Evolutionary conservation across 2,797 vertebrate species (phyloP), one percentile per base, ranked within the genome.

Genomic region (Hyperoplus lanceolatus): DNA sequence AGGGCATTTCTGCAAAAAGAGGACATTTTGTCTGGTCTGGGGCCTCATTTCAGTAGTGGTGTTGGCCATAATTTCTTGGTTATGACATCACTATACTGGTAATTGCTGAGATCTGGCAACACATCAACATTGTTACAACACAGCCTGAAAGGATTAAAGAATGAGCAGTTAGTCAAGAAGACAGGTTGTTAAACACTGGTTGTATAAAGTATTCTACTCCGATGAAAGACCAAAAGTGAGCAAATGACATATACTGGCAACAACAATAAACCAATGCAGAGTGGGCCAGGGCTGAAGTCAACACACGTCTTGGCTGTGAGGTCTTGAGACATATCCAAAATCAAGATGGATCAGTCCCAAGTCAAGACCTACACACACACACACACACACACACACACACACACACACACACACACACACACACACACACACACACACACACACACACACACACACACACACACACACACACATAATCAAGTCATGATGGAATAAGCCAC

Each of bases 1-100:
- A 73, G 16, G 65, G 70, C 21, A 62, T 51, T 42, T 46, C 58
- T 62, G 62, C 14, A 79, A 9, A 64, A 46, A 49, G 6, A 75
- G 54, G 41, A 79, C 12, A 74, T 11, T 62, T 29, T 21, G n/a
- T 70, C 39, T 55, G 29, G 42, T 57, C 9, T 14, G 18, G 3
- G 41, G 42, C 42, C n/a, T 56, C 4, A 4, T 50, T 62, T 43
- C 15, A 64, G 18, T 11, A 15, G 18, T 48, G 10, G 50, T 56
- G 58, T 63, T 48, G 3, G 14, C 16, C 21, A 61, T 42, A 5
- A 64, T 57, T 71, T 51, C 13, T 15, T 8, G 3, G 21, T 1
- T 46, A 15, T 36, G 14, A 21, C 38, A 49, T 8, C 43, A 43
- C 15, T 48, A 62, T 29, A 36, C 2, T 39, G 12, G 14, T 21